Conservation (phyloP, 2,888 invertebrate species). For the Chaetoderma sp. region DNA sequence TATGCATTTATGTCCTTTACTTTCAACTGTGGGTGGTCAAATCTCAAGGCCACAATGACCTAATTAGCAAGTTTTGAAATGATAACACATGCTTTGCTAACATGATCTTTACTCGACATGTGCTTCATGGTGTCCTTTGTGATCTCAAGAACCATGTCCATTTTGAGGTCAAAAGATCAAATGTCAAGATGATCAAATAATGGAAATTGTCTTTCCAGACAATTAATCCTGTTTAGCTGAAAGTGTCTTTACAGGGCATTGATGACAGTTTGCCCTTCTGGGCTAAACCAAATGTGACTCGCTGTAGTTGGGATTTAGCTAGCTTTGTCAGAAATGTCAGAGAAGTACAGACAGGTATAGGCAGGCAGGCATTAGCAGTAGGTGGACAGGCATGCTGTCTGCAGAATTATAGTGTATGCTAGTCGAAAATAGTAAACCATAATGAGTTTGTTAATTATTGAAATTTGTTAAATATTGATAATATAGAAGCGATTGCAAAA, state of each 20-base stretch:
- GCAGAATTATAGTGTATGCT: background rate
- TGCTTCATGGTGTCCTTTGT: no score
- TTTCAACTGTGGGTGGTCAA: no score
- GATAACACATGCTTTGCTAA: no score
- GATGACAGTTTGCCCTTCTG: background rate
- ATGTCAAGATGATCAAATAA: no score
- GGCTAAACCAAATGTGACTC: background rate
- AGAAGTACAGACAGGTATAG: background rate
- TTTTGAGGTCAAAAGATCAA: no score
- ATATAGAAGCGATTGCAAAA: background rate
- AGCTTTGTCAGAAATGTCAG: background rate
- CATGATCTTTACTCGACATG: no score
- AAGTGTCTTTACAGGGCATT: background rate
- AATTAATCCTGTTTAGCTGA: background rate
- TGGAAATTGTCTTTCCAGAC: background rate
- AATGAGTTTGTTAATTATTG: background rate
- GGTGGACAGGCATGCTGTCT: background rate
- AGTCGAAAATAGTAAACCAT: background rate
- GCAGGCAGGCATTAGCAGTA: background rate
- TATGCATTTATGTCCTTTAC: background rate
- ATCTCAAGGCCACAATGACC: no score
- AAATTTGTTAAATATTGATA: background rate
- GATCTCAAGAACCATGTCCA: no score
- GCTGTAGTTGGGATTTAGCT: background rate
- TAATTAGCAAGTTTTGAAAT: no score